phyloP scores from a whole-genome alignment of 2,888 invertebrate species.

The Coelogynopora nodosa region DNA sequence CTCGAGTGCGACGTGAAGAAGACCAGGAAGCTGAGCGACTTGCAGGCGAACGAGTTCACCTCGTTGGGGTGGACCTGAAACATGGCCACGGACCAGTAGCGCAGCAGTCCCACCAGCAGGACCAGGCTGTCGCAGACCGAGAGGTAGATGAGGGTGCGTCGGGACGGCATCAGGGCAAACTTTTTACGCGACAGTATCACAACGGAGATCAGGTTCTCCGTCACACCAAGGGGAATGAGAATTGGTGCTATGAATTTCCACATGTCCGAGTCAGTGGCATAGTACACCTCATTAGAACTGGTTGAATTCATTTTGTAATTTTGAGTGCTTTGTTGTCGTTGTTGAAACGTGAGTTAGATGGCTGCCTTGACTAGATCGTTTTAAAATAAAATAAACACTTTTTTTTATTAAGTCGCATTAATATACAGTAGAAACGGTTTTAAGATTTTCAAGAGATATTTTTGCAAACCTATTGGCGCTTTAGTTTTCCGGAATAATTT shows the following conservation, averaged over 20 bases:
- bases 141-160: constrained; percentile 33
- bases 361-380: no score
- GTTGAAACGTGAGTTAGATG: neutral
- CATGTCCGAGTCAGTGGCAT: neutral
- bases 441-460: no score
- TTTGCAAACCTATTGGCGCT: no score
- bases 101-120: constrained; percentile 15
- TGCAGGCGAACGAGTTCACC: constrained; percentile 15
- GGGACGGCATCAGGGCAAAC: constrained; percentile 33
- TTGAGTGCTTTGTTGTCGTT: neutral
- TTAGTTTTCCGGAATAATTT: no score
- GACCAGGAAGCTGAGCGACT: constrained; percentile 8
- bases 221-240: constrained; percentile 32
- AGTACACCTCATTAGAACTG: neutral
- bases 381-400: no score
- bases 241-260: neutral
- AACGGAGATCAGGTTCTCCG: constrained; percentile 39
- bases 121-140: constrained; percentile 2
- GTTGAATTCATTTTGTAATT: neutral
- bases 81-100: constrained; percentile 28
- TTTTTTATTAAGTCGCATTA: no score
- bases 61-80: neutral
- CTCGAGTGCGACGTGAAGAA: constrained; percentile 25
- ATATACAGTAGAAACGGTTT: no score
- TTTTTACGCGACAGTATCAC: neutral